phyloP scores from a whole-genome alignment of 2,797 vertebrate genomes.

The Ctenosaura bakeri region DNA sequence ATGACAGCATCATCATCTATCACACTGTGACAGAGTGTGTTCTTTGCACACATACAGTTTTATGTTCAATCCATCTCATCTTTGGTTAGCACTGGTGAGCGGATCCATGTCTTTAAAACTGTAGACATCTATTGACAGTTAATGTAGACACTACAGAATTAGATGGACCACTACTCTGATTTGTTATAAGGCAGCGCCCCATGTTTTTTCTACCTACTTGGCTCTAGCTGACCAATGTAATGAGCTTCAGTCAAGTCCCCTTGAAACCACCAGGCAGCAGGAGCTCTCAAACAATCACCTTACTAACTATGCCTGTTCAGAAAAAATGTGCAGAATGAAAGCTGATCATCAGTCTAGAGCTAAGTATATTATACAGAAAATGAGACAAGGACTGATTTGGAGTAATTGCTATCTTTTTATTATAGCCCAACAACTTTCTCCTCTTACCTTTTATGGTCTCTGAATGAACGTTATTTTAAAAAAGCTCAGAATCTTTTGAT shows the following conservation, averaged over 20 bases:
- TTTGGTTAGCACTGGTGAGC: too few relatives aligned
- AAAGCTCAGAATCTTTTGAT: neutral
- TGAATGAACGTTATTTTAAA: neutral
- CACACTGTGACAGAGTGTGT: too few relatives aligned
- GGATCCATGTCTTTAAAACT: neutral
- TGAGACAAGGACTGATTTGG: neutral
- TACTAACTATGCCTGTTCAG: neutral
- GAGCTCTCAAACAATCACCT: neutral
- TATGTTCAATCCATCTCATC: too few relatives aligned
- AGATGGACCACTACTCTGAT: neutral
- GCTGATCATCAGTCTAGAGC: neutral
- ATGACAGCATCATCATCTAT: too few relatives aligned
- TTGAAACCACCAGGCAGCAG: neutral
- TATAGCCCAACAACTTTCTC: neutral
- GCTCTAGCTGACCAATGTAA: neutral
- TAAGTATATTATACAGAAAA: neutral
- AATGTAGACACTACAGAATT: neutral
- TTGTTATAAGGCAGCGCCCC: neutral
- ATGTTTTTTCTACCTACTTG: neutral
- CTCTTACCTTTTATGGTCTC: neutral
- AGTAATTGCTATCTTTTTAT: neutral
- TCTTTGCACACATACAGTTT: too few relatives aligned
- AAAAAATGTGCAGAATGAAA: neutral
- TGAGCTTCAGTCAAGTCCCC: too few relatives aligned
- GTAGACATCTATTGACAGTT: neutral